Conservation (phyloP, 2,113 vertebrate genomes). For the Panthera tigris region DNA sequence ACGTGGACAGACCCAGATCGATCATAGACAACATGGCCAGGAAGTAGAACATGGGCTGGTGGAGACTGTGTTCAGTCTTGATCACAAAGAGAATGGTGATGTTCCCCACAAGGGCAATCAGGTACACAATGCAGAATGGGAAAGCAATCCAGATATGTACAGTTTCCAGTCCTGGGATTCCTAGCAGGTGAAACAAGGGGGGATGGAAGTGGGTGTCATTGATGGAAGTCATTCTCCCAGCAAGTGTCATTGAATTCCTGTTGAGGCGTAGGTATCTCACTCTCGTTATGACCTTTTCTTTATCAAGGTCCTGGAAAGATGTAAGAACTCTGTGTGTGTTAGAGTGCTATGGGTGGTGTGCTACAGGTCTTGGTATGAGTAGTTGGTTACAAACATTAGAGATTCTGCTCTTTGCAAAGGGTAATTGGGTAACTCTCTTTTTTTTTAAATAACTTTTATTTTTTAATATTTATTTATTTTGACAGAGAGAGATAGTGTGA, state of each 20-base stretch:
- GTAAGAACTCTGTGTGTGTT: neutral
- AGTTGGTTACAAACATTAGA: neutral
- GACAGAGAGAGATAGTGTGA: no score
- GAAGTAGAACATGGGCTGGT: slow-evolving; percentile 71
- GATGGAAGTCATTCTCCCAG: neutral
- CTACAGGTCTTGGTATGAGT: neutral
- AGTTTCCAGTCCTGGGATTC: neutral
- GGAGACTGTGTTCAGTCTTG: slow-evolving; percentile 40
- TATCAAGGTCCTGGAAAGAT: neutral
- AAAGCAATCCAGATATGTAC: slow-evolving; percentile 9
- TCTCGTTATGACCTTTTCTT: neutral
- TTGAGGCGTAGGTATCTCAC: neutral
- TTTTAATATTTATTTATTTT: no score
- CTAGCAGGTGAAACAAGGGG: neutral
- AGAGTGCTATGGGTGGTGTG: no score
- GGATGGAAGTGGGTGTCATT: neutral
- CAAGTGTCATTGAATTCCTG: neutral
- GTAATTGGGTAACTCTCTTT: neutral
- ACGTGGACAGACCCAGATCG: slow-evolving; percentile 76
- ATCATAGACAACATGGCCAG: slow-evolving; percentile 77
- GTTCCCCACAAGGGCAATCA: slow-evolving; percentile 56
- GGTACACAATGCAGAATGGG: slow-evolving; percentile 54
- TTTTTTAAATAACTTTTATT: no score
- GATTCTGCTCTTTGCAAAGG: neutral
- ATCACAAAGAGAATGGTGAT: slow-evolving; percentile 49